These are phyloP conservation scores for Horisme vitalbata DNA, from an alignment of 2,888 invertebrate genomes.

Conservation along the genomic window DNA sequence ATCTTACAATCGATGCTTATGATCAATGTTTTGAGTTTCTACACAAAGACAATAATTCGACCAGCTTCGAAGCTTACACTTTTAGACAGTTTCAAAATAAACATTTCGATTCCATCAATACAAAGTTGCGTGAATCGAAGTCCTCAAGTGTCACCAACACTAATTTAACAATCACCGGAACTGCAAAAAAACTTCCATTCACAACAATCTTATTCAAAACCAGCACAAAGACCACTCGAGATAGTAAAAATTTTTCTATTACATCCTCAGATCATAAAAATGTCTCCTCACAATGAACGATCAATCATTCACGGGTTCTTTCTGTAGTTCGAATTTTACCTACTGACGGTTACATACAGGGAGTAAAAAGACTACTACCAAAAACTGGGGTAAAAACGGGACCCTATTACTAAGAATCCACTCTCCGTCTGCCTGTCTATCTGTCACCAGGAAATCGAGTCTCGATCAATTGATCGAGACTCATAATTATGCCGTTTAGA, in stretches of 20 bases:
- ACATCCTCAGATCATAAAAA: slow-evolving; percentile 66
- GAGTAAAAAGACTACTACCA: too few relatives aligned
- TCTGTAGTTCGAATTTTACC: slow-evolving; percentile 38
- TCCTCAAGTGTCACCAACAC: slow-evolving; percentile 45
- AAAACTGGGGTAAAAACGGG: too few relatives aligned
- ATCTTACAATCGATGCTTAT: too few relatives aligned
- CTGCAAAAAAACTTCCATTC: slow-evolving; percentile 60
- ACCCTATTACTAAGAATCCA: too few relatives aligned
- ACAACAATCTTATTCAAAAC: slow-evolving; percentile 54
- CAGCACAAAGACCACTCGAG: slow-evolving; percentile 60
- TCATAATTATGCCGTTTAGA: too few relatives aligned
- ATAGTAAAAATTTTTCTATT: slow-evolving; percentile 65
- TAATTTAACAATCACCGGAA: slow-evolving; percentile 73
- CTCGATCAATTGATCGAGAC: too few relatives aligned
- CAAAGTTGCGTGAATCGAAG: slow-evolving; percentile 7
- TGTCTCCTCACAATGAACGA: slow-evolving; percentile 69
- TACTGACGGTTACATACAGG: slow-evolving; percentile 13
- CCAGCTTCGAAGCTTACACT: too few relatives aligned
- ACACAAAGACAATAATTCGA: too few relatives aligned
- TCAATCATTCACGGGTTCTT: slow-evolving; percentile 72
- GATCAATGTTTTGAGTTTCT: too few relatives aligned
- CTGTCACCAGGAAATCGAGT: too few relatives aligned
- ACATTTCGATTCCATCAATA: slow-evolving; percentile 15
- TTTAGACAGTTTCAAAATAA: too few relatives aligned
- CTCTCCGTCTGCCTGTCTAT: too few relatives aligned